These are phyloP conservation scores for Danio aesculapii DNA, from an alignment of 2,797 vertebrate species.

Conservation along the genomic window DNA sequence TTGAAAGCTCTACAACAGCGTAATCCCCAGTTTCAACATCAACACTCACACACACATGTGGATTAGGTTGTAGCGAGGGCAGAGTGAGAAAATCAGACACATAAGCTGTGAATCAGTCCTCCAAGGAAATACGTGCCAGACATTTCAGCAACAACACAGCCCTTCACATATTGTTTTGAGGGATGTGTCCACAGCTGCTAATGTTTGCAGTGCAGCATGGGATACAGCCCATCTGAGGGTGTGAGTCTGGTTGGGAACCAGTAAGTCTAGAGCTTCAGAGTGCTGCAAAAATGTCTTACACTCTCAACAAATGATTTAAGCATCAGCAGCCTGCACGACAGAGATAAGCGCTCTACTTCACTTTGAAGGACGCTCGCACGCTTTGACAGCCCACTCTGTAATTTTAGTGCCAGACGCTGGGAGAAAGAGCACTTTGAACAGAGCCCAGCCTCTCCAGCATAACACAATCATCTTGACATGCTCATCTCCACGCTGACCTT, in stretches of 20 bases:
- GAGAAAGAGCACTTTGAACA: slow-evolving; percentile 38
- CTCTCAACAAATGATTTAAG: slow-evolving; percentile 50
- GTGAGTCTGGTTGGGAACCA: slow-evolving; percentile 20
- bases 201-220: slow-evolving; percentile 39
- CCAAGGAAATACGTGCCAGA: slow-evolving; percentile 27
- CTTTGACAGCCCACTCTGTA: slow-evolving; percentile 46
- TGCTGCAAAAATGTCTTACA: slow-evolving; percentile 34
- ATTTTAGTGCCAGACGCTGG: slow-evolving; percentile 35
- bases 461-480: slow-evolving; percentile 46
- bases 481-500: slow-evolving; percentile 49
- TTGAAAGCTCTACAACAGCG: not conserved
- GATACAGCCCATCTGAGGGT: slow-evolving; percentile 20
- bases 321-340: slow-evolving; percentile 48
- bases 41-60: slow-evolving; percentile 7
- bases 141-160: slow-evolving; percentile 5
- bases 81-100: slow-evolving; percentile 47
- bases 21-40: not conserved
- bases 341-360: slow-evolving; percentile 59
- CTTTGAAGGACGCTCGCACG: slow-evolving; percentile 43
- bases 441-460: slow-evolving; percentile 33
- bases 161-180: slow-evolving; percentile 36
- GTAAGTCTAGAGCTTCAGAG: slow-evolving; percentile 24
- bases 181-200: slow-evolving; percentile 43
- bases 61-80: slow-evolving; percentile 10
- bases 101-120: slow-evolving; percentile 43